A percentile compares a stretch with the other conserved stretches of the same genome.
Conservation (phyloP, 2,797 vertebrate species). For the Erithacus rubecula region DNA sequence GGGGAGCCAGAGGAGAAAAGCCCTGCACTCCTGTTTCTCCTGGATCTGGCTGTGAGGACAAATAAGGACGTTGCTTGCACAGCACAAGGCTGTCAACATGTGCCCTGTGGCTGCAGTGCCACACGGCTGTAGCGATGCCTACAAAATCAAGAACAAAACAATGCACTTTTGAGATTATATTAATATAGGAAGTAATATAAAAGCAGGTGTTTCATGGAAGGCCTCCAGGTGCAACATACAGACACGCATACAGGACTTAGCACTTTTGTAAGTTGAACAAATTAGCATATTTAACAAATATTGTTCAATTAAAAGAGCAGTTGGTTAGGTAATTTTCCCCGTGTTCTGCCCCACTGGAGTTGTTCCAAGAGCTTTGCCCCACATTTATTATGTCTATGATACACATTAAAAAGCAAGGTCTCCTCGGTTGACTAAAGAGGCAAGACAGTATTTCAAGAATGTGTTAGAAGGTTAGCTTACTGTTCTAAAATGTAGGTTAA, state of each 20-base stretch:
- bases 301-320: not conserved
- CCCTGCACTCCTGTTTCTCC: not conserved
- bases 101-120: not conserved
- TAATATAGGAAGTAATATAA: not conserved
- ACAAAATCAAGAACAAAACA: not conserved
- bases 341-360: not conserved
- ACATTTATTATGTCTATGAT: not conserved
- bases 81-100: not conserved
- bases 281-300: not conserved
- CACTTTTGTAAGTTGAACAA: not conserved
- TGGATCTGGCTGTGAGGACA: not conserved
- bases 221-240: not conserved
- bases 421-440: not conserved
- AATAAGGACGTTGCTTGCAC: not conserved
- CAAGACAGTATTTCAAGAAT: not conserved
- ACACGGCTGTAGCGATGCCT: not conserved
- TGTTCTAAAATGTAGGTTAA: not conserved
- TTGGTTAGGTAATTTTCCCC: not conserved
- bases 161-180: fast-evolving
- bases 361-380: not conserved
- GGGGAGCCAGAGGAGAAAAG: not conserved
- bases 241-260: not conserved
- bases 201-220: not conserved
- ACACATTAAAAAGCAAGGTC: not conserved
- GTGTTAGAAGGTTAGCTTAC: not conserved